Evolutionary conservation across 1,140 invertebrate genomes (phyloP), one percentile per base, ranked within the genome.

Genomic region (Ceratina calcarata): DNA sequence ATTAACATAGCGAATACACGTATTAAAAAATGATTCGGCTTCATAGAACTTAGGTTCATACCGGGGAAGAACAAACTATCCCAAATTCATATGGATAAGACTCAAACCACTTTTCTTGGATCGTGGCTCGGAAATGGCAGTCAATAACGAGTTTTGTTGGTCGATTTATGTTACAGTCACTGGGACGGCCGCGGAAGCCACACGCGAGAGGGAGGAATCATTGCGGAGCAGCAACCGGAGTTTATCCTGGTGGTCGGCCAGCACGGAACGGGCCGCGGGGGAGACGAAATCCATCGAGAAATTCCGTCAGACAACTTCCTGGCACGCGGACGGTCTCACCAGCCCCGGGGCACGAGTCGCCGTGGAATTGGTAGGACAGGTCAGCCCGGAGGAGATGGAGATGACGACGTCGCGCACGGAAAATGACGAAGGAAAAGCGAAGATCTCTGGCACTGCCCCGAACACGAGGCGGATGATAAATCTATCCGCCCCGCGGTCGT

Each of bases 111-210:
- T 32, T 32, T 32, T 32, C 55, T n/a, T 49, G 15, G 22, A 45
- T n/a, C 49, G 16, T 1, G 13, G 22, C 24, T 55, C 4, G 8
- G 18, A n/a, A 69, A 53, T 7, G 8, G 2, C 49, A 51, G 18
- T 2, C 16, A 18, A 16, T 65, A 65, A 77, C 53, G 2, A 22
- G n/a, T 10, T 15, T 27, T 27, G 3, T 15, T 55, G 58, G 22
- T 13, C 3, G 8, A 67, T 80, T 87, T 74, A 32, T 88, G 79
- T 91, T 91, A 27, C 78, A 92, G 91, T 90, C 80, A 82, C 85
- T 84, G 86, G 88, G 80, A 78, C 87, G 62, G 85, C 86, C 45
- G 82, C 78, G 70, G 85, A 81, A 64, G 79, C 77, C 70, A 81
- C 81, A 32, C 69, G 87, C 24, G 78, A 74, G 67, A 79, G 82